phyloP scores from a whole-genome alignment of 2,797 vertebrate genomes.

The Stomatorhinus walkeri region DNA sequence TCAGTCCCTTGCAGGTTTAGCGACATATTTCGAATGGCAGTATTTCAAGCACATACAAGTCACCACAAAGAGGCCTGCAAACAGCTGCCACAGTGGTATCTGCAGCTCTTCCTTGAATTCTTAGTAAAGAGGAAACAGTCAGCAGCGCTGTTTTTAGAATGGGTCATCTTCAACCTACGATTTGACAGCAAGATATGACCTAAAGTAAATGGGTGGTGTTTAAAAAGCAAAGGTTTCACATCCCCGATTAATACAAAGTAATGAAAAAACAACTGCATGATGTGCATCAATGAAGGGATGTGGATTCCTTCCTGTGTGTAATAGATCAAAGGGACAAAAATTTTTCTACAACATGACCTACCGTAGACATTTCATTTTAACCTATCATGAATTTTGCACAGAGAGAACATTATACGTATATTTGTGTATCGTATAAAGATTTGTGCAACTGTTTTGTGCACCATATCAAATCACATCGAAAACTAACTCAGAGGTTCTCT shows the following conservation, averaged over 20 bases:
- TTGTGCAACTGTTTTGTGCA: neutral
- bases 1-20: neutral
- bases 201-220: neutral
- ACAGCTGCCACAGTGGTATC: neutral
- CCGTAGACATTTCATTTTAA: neutral
- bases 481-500: neutral
- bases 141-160: constrained; percentile 23
- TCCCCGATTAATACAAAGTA: neutral
- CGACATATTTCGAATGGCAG: neutral
- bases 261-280: neutral
- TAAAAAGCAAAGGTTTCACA: neutral
- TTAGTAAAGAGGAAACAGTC: constrained; percentile 19
- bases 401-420: neutral
- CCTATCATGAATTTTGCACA: neutral
- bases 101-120: neutral
- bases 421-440: neutral
- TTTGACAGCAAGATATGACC: neutral
- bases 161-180: neutral
- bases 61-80: neutral
- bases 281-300: neutral
- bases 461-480: neutral
- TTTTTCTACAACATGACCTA: neutral
- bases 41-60: neutral
- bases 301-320: neutral
- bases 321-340: neutral